A percentile compares a stretch with the other conserved stretches of the same genome.
These are phyloP conservation scores for Ornithorhynchus anatinus DNA, from an alignment of 2,113 vertebrate species.

Conservation along the genomic window DNA sequence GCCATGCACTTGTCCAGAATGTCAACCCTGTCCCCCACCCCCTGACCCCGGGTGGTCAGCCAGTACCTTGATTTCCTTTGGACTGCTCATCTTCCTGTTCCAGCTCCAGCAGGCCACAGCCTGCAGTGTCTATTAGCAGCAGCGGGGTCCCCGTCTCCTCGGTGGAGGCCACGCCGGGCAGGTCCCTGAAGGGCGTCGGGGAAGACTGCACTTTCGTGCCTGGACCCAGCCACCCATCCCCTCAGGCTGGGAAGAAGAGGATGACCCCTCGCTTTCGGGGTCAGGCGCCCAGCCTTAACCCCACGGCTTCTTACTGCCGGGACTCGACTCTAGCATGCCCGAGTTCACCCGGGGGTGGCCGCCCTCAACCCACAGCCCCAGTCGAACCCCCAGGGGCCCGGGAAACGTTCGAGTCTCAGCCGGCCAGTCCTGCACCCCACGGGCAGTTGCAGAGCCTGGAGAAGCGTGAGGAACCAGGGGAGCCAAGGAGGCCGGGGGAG, in stretches of 20 bases:
- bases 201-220: accelerated
- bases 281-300: accelerated
- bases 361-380: too few relatives aligned
- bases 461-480: too few relatives aligned
- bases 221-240: accelerated
- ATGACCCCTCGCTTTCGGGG: background rate
- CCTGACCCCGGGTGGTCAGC: too few relatives aligned
- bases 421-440: too few relatives aligned
- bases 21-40: too few relatives aligned
- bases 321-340: background rate
- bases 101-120: conserved; percentile 89
- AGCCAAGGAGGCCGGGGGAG: too few relatives aligned
- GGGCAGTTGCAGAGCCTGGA: too few relatives aligned
- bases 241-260: background rate
- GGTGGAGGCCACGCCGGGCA: conserved; percentile 74
- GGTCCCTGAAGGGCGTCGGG: conserved; percentile 75
- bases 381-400: too few relatives aligned
- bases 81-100: conserved; percentile 88
- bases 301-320: accelerated
- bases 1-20: background rate
- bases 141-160: conserved; percentile 85
- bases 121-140: conserved; percentile 90
- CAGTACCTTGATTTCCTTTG: conserved; percentile 86
- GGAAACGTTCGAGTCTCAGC: too few relatives aligned
- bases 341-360: too few relatives aligned